Percentiles rank a stretch among this genome's conserved stretches.
phyloP scores from a whole-genome alignment of 37 sponge, comb jelly and placozoan genomes.

The Mnemiopsis leidyi region DNA sequence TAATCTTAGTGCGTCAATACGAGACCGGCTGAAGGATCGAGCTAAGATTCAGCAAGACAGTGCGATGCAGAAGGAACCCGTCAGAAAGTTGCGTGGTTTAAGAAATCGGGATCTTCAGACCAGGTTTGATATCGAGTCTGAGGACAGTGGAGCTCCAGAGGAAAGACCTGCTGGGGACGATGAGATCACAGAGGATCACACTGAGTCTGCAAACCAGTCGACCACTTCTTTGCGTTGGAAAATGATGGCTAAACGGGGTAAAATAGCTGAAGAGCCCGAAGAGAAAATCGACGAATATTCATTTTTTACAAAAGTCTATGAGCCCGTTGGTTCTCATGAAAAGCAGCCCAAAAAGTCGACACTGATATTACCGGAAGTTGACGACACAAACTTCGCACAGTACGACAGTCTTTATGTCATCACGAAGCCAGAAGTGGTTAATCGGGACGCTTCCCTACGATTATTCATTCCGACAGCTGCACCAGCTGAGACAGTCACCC shows the following conservation, averaged over 20 bases:
- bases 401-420: slow-evolving; percentile 45
- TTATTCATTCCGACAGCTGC: background rate
- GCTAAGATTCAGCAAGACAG: slow-evolving; percentile 10
- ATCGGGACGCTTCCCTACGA: background rate
- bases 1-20: slow-evolving; percentile 40
- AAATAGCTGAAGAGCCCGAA: background rate
- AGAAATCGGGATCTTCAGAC: slow-evolving; percentile 26
- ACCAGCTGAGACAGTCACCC: slow-evolving; percentile 1
- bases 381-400: slow-evolving; percentile 7
- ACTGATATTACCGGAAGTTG: slow-evolving; percentile 11
- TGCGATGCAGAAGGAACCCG: slow-evolving; percentile 43
- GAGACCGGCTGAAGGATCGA: slow-evolving; percentile 10
- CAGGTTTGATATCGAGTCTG: slow-evolving; percentile 14
- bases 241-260: slow-evolving; percentile 13
- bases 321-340: background rate
- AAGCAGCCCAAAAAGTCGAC: background rate
- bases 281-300: slow-evolving; percentile 40
- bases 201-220: background rate
- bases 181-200: background rate
- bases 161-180: background rate
- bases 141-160: background rate
- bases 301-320: slow-evolving; percentile 48
- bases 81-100: slow-evolving; percentile 11
- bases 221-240: background rate
- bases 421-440: background rate